Percentiles rank a stretch among this genome's conserved stretches.
Evolutionary conservation across 2,888 invertebrate species (phyloP).

Genomic region (Frankliniella intonsa): DNA sequence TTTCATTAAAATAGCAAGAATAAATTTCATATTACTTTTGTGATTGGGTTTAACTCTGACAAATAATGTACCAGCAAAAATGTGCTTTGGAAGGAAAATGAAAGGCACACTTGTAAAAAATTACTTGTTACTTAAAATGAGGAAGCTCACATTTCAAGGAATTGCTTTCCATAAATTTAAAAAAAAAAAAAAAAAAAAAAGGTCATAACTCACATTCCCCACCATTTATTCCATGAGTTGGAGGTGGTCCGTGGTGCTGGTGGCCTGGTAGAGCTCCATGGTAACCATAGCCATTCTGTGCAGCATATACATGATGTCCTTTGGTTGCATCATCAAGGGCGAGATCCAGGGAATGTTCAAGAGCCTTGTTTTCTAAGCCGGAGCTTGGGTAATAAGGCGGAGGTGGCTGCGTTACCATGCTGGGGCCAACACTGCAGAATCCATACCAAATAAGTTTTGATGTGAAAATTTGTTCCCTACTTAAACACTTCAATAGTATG

Average conservation of each 20-base stretch:
- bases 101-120: not conserved
- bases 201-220: constrained; percentile 65
- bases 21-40: not conserved
- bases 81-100: not conserved
- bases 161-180: not conserved
- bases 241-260: constrained; percentile 49
- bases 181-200: constrained; percentile 16
- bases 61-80: not conserved
- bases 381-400: constrained; percentile 85
- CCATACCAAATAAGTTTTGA: not conserved
- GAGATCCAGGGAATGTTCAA: constrained; percentile 83
- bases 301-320: constrained; percentile 59
- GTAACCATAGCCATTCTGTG: constrained; percentile 81
- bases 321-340: constrained; percentile 77
- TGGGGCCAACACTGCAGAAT: constrained; percentile 60
- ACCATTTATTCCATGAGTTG: constrained; percentile 52
- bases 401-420: constrained; percentile 80
- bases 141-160: not conserved
- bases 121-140: not conserved
- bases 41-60: not conserved
- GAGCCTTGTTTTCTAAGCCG: constrained; percentile 85
- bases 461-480: not conserved
- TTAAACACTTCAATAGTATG: no score
- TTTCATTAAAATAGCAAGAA: not conserved
- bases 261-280: constrained; percentile 63